Conservation (phyloP, 2,797 vertebrate species). For the Botia almorhae region DNA sequence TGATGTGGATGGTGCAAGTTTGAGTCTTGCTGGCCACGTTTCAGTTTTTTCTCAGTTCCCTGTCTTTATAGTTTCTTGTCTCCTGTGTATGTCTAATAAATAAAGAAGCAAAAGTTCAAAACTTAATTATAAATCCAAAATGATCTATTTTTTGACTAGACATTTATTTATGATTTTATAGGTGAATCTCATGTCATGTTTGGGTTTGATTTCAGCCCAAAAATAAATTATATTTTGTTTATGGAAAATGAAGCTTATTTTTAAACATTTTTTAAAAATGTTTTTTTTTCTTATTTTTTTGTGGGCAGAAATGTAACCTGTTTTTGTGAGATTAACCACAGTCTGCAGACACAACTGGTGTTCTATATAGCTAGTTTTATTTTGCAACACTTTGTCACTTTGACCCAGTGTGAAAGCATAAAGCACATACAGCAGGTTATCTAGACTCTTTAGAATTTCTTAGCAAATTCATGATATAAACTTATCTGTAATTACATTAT, state of each 20-base stretch:
- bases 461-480: background rate
- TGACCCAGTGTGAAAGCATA: background rate
- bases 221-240: too few species aligned
- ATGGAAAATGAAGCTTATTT: too few species aligned
- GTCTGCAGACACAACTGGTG: background rate
- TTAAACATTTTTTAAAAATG: too few species aligned
- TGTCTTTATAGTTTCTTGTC: background rate
- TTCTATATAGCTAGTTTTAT: background rate
- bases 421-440: background rate
- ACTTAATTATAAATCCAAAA: too few species aligned
- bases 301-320: too few species aligned
- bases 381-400: background rate
- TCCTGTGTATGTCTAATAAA: too few species aligned
- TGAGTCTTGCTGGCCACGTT: background rate
- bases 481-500: constrained; percentile 24
- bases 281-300: too few species aligned
- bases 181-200: too few species aligned
- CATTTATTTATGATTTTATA: too few species aligned
- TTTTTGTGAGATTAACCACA: background rate
- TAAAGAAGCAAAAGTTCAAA: too few species aligned
- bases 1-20: background rate
- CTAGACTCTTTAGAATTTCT: constrained; percentile 2
- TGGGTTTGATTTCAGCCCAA: too few species aligned
- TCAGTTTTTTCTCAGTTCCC: background rate
- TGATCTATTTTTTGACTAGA: too few species aligned